Evolutionary conservation across 2,113 vertebrate species (phyloP).

Genomic region (Pterocles orientalis): DNA sequence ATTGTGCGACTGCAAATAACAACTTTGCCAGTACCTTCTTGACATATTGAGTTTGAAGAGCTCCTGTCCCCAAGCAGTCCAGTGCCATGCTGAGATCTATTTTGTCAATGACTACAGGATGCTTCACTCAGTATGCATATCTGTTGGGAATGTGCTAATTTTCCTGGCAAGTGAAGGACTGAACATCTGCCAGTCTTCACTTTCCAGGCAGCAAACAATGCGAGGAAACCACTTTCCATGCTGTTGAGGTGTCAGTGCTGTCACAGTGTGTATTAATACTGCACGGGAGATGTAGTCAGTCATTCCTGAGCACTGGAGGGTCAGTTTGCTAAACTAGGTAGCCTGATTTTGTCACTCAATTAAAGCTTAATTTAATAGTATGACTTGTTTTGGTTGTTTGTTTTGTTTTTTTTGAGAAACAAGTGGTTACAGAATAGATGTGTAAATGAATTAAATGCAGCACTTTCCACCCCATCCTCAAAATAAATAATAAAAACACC

Average conservation of each 20-base stretch:
- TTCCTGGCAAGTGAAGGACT: conserved; percentile 38
- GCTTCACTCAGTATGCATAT: background rate
- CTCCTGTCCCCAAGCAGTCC: background rate
- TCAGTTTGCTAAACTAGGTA: background rate
- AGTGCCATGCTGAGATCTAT: background rate
- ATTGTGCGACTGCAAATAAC: background rate
- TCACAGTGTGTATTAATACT: background rate
- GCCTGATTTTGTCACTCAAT: background rate
- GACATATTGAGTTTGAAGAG: background rate
- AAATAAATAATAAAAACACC: rapidly evolving
- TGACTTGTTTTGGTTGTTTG: too few species aligned
- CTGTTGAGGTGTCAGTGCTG: background rate
- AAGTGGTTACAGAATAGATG: background rate
- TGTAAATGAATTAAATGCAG: background rate
- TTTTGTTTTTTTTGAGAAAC: background rate
- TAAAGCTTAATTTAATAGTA: background rate
- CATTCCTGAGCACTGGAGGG: background rate
- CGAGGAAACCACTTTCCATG: background rate
- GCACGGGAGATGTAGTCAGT: background rate
- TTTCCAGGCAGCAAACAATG: conserved; percentile 15
- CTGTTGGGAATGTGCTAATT: conserved; percentile 44
- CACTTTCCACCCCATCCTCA: background rate
- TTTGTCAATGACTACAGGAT: conserved; percentile 28
- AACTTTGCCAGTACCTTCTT: background rate
- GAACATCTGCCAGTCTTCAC: conserved; percentile 55